These are phyloP conservation scores for Blomia tropicalis DNA, from an alignment of 2,888 invertebrate genomes.

Conservation along the genomic window DNA sequence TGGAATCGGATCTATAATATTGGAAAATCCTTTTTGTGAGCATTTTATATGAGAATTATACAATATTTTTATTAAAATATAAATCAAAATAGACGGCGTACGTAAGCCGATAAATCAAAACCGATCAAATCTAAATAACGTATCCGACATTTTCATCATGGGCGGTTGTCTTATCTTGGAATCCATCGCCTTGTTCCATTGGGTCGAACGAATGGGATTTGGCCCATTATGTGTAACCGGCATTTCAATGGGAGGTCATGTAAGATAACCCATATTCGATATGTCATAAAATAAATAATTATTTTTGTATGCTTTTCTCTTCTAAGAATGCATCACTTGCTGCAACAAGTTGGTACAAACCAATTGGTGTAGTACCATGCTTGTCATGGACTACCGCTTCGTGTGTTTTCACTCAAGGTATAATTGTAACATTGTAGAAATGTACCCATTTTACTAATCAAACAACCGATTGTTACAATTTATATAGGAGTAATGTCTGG, in stretches of 20 bases:
- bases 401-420: conserved; percentile 65
- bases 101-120: conserved; percentile 38
- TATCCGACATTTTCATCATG: conserved; percentile 97
- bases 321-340: conserved; percentile 89
- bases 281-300: background rate
- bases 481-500: conserved; percentile 78
- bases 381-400: conserved; percentile 95
- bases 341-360: conserved; percentile 87
- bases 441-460: background rate
- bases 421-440: too few species aligned
- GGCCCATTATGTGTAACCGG: conserved; percentile 88
- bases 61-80: background rate
- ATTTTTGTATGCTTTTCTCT: conserved; percentile 23
- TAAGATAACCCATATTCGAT: conserved; percentile 46
- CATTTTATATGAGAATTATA: background rate
- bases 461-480: conserved; percentile 31
- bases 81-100: conserved; percentile 47
- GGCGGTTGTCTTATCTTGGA: conserved; percentile 90
- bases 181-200: conserved; percentile 72
- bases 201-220: conserved; percentile 77
- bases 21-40: conserved; percentile 85
- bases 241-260: conserved; percentile 94
- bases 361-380: conserved; percentile 80
- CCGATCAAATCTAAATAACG: conserved; percentile 77
- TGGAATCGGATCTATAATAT: conserved; percentile 75